phyloP scores from a whole-genome alignment of 2,888 invertebrate genomes.

The Drosophila prolongata region DNA sequence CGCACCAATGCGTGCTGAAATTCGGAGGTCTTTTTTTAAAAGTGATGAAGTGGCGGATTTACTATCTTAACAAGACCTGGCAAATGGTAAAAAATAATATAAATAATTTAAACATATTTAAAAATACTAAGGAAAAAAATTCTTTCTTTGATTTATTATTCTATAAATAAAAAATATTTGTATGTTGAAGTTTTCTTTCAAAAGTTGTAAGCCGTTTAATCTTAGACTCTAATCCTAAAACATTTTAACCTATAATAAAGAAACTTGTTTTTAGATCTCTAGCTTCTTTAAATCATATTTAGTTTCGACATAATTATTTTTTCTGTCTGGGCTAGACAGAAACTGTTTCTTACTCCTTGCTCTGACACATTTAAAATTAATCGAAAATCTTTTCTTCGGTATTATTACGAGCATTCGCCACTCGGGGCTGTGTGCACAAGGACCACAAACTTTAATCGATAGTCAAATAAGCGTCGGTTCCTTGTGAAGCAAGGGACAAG shows the following conservation, averaged over 20 bases:
- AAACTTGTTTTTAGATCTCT: too few species aligned
- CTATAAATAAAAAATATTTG: too few species aligned
- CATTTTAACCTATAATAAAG: too few species aligned
- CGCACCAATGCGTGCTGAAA: constrained; percentile 34
- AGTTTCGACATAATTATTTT: neutral
- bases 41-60: neutral
- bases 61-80: too few species aligned
- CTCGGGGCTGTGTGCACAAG: constrained; percentile 74
- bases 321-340: neutral
- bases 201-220: too few species aligned
- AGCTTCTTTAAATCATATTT: too few species aligned
- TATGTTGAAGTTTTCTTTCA: too few species aligned
- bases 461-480: constrained; percentile 66
- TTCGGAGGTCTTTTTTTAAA: constrained; percentile 13
- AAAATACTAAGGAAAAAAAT: too few species aligned
- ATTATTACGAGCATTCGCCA: constrained; percentile 36
- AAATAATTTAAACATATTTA: too few species aligned
- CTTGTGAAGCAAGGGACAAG: neutral
- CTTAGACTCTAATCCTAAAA: too few species aligned
- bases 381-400: constrained; percentile 65
- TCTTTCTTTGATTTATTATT: too few species aligned
- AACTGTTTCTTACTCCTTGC: neutral
- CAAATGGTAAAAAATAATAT: too few species aligned
- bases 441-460: constrained; percentile 77
- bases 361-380: constrained; percentile 67